These are phyloP conservation scores for Paedocypris micromegethes DNA, from an alignment of 2,797 vertebrate species.

Conservation along the genomic window DNA sequence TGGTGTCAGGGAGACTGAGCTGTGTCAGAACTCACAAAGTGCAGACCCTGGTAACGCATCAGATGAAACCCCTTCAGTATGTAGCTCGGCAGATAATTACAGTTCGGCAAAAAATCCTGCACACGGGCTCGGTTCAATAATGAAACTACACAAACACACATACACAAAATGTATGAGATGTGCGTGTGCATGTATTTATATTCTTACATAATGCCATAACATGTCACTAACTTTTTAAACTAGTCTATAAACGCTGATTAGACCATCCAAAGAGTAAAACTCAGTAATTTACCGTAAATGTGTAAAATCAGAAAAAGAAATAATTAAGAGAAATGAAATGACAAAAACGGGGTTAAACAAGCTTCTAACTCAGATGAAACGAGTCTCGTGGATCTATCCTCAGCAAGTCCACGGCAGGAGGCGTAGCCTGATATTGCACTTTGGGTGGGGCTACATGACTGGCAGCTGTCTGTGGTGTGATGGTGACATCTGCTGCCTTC, in stretches of 20 bases:
- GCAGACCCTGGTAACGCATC: conserved; percentile 88
- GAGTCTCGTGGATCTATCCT: conserved; percentile 79
- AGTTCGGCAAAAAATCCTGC: conserved; percentile 75
- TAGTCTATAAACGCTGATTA: too few species aligned
- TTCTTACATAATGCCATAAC: too few species aligned
- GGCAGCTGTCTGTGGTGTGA: conserved; percentile 83
- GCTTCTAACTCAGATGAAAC: conserved; percentile 72
- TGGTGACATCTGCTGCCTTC: conserved; percentile 74
- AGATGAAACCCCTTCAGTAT: conserved; percentile 76
- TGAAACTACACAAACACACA: conserved; percentile 69
- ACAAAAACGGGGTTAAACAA: background rate
- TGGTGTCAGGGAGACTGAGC: too few species aligned
- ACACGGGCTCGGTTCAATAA: conserved; percentile 71
- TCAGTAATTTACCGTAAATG: too few species aligned
- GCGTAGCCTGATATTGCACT: conserved; percentile 1
- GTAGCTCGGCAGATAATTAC: conserved; percentile 86
- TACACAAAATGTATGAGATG: conserved; percentile 22
- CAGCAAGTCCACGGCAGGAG: conserved; percentile 74
- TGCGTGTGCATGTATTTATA: too few species aligned
- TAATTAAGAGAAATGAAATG: too few species aligned
- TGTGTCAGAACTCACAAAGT: conserved; percentile 78
- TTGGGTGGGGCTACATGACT: conserved; percentile 55
- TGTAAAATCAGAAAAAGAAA: too few species aligned
- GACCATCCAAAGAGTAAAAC: too few species aligned
- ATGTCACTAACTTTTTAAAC: too few species aligned